These are phyloP conservation scores for Leptonema lineaticorne DNA, from an alignment of 1,140 invertebrate species.

Conservation along the genomic window DNA sequence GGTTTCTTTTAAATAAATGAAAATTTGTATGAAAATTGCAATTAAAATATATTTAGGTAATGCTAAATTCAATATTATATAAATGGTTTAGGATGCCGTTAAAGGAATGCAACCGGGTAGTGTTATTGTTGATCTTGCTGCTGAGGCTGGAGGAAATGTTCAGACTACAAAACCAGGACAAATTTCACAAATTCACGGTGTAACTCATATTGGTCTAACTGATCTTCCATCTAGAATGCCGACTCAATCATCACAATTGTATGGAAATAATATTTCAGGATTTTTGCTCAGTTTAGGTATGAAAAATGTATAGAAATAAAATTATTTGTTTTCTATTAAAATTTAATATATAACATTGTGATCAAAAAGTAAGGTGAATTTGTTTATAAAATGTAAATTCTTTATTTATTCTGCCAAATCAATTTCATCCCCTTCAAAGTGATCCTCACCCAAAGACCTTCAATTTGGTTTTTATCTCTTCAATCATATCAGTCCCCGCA, in stretches of 20 bases:
- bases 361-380: no score
- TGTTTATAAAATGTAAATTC: no score
- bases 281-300: constrained; percentile 77
- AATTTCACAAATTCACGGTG: constrained; percentile 73
- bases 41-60: neutral
- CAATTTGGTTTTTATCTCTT: no score
- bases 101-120: constrained; percentile 85
- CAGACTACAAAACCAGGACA: constrained; percentile 82
- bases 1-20: neutral
- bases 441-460: no score
- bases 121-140: constrained; percentile 86
- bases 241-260: constrained; percentile 83
- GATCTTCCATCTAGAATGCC: constrained; percentile 83
- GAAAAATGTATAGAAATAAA: constrained; percentile 51
- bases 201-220: constrained; percentile 83
- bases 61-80: neutral
- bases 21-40: neutral
- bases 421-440: no score
- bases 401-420: no score
- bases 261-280: constrained; percentile 90
- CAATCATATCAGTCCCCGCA: no score
- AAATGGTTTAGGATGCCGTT: constrained; percentile 68
- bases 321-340: constrained; percentile 60
- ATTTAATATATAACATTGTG: no score
- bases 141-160: constrained; percentile 87